phyloP scores from a whole-genome alignment of 2,888 invertebrate species.

The Synanthedon formicaeformis region DNA sequence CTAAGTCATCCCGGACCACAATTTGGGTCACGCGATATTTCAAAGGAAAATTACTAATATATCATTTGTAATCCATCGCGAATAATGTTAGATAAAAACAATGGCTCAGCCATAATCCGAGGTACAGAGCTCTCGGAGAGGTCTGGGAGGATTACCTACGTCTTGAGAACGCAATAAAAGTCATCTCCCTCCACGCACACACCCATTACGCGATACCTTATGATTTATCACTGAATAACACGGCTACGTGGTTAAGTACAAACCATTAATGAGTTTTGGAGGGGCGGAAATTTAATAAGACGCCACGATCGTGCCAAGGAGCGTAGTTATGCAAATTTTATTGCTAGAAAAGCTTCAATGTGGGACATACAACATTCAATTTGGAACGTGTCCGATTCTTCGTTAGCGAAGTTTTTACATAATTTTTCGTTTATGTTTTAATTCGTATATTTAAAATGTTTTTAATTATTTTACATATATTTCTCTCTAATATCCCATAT shows the following conservation, averaged over 20 bases:
- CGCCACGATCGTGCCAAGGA: constrained; percentile 51
- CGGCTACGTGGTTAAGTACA: constrained; percentile 62
- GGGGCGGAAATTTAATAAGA: constrained; percentile 70
- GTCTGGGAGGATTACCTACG: constrained; percentile 39
- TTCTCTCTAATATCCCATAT: too few species aligned
- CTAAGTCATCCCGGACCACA: too few species aligned
- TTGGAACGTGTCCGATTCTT: neutral
- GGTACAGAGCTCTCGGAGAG: constrained; percentile 14
- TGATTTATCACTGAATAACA: constrained; percentile 61
- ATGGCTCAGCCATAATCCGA: constrained; percentile 45
- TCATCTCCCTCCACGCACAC: constrained; percentile 24
- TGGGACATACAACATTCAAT: constrained; percentile 27
- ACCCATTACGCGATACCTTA: constrained; percentile 43
- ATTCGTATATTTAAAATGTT: neutral
- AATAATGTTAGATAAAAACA: constrained; percentile 30
- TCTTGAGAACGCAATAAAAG: constrained; percentile 59
- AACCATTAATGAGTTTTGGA: constrained; percentile 67
- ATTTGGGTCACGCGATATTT: too few species aligned
- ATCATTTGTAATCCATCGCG: neutral
- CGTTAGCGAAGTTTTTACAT: neutral
- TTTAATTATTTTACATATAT: too few species aligned
- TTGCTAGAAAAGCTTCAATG: constrained; percentile 51
- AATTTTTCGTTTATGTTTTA: neutral
- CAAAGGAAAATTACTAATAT: neutral
- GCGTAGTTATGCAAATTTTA: constrained; percentile 71